A percentile compares a stretch with the other conserved stretches of the same genome.
Conservation (phyloP, 1,140 invertebrate genomes). For the Drosophila pseudoananassae region DNA sequence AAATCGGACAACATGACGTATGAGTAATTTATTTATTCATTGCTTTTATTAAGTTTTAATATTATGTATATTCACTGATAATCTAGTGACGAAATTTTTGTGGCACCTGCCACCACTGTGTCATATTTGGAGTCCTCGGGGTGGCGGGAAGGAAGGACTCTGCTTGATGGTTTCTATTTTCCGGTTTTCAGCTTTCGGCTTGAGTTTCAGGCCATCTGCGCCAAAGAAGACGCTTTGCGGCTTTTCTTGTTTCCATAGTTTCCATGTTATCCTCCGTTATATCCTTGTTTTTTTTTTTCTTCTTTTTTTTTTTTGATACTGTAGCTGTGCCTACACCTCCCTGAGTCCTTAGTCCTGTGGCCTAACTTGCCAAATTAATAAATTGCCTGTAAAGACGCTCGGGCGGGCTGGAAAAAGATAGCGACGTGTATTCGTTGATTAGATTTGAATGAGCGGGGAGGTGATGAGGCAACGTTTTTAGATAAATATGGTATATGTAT, state of each 20-base stretch:
- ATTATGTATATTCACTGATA: background rate
- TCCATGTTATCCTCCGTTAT: background rate
- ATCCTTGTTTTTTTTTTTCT: background rate
- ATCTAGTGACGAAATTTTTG: background rate
- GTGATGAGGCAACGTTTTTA: background rate
- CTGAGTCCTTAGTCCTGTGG: conserved; percentile 18
- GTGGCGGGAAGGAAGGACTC: background rate
- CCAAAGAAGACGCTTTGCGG: conserved; percentile 69
- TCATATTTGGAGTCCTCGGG: background rate
- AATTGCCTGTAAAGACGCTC: conserved; percentile 74
- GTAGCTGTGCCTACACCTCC: background rate
- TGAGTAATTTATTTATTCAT: background rate
- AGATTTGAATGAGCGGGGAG: conserved; percentile 65
- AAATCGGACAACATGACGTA: background rate
- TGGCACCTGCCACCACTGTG: conserved; percentile 18
- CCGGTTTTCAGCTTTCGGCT: conserved; percentile 10
- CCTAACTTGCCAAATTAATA: conserved; percentile 72
- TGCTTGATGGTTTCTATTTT: conserved; percentile 15
- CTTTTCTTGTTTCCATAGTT: conserved; percentile 19
- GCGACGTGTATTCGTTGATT: conserved; percentile 62
- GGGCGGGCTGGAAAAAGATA: conserved; percentile 38
- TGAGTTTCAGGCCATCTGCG: conserved; percentile 16
- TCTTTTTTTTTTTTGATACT: background rate
- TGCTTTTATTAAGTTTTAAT: conserved; percentile 12
- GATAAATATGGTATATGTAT: background rate